phyloP scores from a whole-genome alignment of 2,888 invertebrate genomes.

The Pachycephus smyrnensis region DNA sequence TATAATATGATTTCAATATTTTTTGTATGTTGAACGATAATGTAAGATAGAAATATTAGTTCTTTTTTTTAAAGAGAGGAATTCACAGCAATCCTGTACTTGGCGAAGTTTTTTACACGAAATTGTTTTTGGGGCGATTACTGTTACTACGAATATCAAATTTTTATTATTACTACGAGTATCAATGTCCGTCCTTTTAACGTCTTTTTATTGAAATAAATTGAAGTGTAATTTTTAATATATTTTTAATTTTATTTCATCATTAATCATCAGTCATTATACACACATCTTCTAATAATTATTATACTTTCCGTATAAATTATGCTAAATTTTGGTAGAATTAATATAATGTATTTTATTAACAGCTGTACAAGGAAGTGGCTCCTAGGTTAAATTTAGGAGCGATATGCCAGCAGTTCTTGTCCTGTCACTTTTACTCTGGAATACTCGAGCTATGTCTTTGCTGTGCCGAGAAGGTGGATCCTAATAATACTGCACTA shows the following conservation, averaged over 20 bases:
- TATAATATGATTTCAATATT: no score
- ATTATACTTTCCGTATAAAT: constrained; percentile 7
- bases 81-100: no score
- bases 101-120: no score
- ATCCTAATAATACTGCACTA: constrained; percentile 88
- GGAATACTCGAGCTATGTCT: constrained; percentile 91
- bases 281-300: neutral
- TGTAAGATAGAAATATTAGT: no score
- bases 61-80: no score
- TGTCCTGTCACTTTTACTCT: constrained; percentile 83
- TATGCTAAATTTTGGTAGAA: neutral
- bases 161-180: neutral
- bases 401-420: constrained; percentile 87
- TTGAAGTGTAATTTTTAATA: constrained; percentile 5
- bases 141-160: no score
- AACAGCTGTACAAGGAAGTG: constrained; percentile 86
- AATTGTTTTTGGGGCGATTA: no score
- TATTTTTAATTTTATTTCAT: neutral
- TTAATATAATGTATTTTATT: constrained; percentile 11
- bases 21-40: no score
- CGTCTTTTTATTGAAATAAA: neutral
- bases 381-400: constrained; percentile 87
- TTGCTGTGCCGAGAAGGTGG: constrained; percentile 86
- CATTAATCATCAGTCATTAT: no score
- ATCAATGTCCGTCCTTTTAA: neutral